These are phyloP conservation scores for Petrocephalus microphthalmus DNA, from an alignment of 2,113 vertebrate genomes.

Conservation along the genomic window DNA sequence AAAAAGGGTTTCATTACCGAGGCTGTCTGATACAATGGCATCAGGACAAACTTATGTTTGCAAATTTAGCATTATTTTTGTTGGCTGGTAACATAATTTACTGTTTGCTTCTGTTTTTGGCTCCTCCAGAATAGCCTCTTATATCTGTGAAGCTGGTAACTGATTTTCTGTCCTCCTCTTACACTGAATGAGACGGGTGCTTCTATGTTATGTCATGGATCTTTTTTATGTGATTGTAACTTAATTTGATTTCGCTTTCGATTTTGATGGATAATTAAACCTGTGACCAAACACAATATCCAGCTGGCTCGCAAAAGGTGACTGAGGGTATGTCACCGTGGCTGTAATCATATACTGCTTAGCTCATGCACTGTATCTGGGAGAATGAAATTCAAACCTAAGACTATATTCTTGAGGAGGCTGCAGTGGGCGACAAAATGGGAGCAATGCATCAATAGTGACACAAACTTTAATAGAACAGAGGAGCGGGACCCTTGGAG, in stretches of 20 bases:
- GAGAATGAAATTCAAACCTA: not conserved
- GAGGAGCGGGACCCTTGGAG: not conserved
- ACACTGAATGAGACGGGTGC: not conserved
- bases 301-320: not conserved
- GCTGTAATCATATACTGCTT: not conserved
- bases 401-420: not conserved
- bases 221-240: not conserved
- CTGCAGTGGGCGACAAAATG: not conserved
- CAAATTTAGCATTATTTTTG: not conserved
- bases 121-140: not conserved
- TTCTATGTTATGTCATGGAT: not conserved
- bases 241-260: not conserved
- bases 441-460: not conserved
- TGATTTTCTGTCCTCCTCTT: not conserved
- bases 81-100: not conserved
- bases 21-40: not conserved
- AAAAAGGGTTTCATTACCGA: not conserved
- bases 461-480: conserved; percentile 6
- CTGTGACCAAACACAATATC: not conserved
- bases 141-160: not conserved
- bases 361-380: not conserved
- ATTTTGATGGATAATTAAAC: not conserved
- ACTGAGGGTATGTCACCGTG: not conserved
- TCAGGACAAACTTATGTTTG: not conserved
- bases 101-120: not conserved